phyloP scores from a whole-genome alignment of 2,888 invertebrate genomes.

The Sarcophaga carnaria region DNA sequence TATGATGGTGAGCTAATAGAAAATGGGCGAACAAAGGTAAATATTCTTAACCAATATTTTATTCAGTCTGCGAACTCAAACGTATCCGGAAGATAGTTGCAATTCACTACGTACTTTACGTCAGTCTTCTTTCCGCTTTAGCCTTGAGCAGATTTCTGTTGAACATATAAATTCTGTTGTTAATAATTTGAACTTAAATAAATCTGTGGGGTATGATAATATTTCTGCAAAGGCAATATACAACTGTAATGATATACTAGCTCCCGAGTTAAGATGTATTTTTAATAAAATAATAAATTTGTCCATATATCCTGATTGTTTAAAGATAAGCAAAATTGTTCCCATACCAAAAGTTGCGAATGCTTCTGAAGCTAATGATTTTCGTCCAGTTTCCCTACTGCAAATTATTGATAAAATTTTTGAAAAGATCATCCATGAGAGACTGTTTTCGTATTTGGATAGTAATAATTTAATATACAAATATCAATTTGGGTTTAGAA shows the following conservation, averaged over 20 bases:
- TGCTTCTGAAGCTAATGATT: background rate
- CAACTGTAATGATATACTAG: background rate
- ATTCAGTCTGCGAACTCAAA: background rate
- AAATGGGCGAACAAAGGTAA: background rate
- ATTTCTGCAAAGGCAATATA: background rate
- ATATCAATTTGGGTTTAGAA: background rate
- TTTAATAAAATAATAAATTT: slow-evolving; percentile 6
- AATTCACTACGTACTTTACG: background rate
- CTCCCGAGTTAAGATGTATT: background rate
- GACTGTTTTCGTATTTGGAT: background rate
- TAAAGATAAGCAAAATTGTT: slow-evolving; percentile 15
- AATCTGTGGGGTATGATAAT: slow-evolving; percentile 17
- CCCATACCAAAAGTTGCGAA: slow-evolving; percentile 9
- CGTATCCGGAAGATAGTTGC: background rate
- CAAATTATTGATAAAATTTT: background rate
- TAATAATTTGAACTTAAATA: background rate
- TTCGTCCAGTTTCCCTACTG: background rate
- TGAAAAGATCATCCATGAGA: background rate
- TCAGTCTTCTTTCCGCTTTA: background rate
- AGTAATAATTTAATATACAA: background rate
- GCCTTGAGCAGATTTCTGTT: background rate
- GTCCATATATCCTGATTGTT: slow-evolving; percentile 1
- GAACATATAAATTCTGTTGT: background rate
- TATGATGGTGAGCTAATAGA: background rate
- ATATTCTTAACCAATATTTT: slow-evolving; percentile 2